A percentile compares a stretch with the other conserved stretches of the same genome.
phyloP scores from a whole-genome alignment of 2,888 invertebrate genomes.

The Urechis unicinctus region DNA sequence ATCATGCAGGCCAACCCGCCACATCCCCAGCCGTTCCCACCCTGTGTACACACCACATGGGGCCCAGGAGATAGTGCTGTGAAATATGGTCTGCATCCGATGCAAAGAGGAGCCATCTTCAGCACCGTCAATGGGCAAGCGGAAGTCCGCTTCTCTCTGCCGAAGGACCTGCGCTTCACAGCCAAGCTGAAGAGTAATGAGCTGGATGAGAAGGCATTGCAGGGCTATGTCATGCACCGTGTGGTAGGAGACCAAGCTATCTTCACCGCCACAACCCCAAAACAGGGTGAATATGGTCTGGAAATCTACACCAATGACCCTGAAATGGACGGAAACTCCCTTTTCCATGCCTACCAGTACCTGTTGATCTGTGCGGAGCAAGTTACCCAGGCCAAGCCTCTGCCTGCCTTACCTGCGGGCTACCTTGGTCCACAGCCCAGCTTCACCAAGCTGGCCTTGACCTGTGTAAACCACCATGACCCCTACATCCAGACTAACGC shows the following conservation, averaged over 20 bases:
- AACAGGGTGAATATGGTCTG: slow-evolving; percentile 45
- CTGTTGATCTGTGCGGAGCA: slow-evolving; percentile 42
- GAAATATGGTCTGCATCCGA: slow-evolving; percentile 42
- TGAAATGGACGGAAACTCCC: slow-evolving; percentile 42
- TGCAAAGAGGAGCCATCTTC: slow-evolving; percentile 44
- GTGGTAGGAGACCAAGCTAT: slow-evolving; percentile 46
- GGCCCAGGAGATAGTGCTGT: slow-evolving; percentile 43
- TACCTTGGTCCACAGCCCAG: slow-evolving; percentile 48
- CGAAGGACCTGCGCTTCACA: slow-evolving; percentile 46
- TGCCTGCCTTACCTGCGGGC: slow-evolving; percentile 46
- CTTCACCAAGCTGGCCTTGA: slow-evolving; percentile 43
- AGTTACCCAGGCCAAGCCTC: slow-evolving; percentile 33
- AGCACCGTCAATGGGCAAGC: slow-evolving; percentile 43
- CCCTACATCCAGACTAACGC: slow-evolving; percentile 43
- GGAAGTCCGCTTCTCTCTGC: slow-evolving; percentile 42
- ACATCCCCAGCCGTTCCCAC: slow-evolving; percentile 44
- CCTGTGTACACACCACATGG: slow-evolving; percentile 49
- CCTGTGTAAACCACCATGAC: slow-evolving; percentile 38
- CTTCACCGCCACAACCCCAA: slow-evolving; percentile 45
- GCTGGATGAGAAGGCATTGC: slow-evolving; percentile 39
- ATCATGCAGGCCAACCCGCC: slow-evolving; percentile 37
- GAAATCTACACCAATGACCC: slow-evolving; percentile 50
- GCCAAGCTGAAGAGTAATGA: slow-evolving; percentile 46
- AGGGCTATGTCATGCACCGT: slow-evolving; percentile 44
- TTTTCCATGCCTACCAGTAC: slow-evolving; percentile 48